A percentile compares a stretch with the other conserved stretches of the same genome.
phyloP scores from a whole-genome alignment of 2,888 invertebrate genomes.

The Allolobophora icterica region DNA sequence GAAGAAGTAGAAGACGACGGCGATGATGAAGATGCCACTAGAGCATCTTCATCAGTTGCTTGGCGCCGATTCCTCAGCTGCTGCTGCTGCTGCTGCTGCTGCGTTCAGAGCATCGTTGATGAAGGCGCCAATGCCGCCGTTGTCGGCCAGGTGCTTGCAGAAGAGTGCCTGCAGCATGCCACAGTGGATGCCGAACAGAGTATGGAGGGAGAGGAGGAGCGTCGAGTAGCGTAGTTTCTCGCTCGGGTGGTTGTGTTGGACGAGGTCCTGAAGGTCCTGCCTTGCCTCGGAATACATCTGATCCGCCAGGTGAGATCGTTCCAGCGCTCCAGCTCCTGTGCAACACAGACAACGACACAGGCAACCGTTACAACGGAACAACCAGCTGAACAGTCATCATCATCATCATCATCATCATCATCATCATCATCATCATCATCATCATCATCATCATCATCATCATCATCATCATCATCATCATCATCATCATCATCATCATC shows the following conservation, averaged over 20 bases:
- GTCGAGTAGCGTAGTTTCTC: conserved; percentile 62
- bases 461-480: too few relatives aligned
- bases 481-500: too few relatives aligned
- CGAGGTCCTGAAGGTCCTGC: conserved; percentile 59
- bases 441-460: too few relatives aligned
- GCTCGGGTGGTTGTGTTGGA: conserved; percentile 52
- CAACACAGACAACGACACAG: not conserved
- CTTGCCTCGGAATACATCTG: conserved; percentile 57
- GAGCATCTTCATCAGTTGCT: not conserved
- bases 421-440: too few relatives aligned
- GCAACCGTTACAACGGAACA: not conserved
- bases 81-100: conserved; percentile 11
- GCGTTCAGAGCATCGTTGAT: conserved; percentile 14
- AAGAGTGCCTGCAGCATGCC: conserved; percentile 28
- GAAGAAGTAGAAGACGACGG: not conserved
- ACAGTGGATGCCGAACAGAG: conserved; percentile 60
- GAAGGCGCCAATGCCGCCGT: conserved; percentile 13
- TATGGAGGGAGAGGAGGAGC: conserved; percentile 59
- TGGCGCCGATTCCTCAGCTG: not conserved
- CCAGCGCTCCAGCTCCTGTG: conserved; percentile 28
- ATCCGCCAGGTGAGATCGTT: conserved; percentile 27
- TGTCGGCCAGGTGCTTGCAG: not conserved
- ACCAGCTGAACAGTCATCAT: not conserved
- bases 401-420: too few relatives aligned
- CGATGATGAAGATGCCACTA: not conserved